Conservation (phyloP, 2,888 invertebrate species). For the Syritta pipiens region DNA sequence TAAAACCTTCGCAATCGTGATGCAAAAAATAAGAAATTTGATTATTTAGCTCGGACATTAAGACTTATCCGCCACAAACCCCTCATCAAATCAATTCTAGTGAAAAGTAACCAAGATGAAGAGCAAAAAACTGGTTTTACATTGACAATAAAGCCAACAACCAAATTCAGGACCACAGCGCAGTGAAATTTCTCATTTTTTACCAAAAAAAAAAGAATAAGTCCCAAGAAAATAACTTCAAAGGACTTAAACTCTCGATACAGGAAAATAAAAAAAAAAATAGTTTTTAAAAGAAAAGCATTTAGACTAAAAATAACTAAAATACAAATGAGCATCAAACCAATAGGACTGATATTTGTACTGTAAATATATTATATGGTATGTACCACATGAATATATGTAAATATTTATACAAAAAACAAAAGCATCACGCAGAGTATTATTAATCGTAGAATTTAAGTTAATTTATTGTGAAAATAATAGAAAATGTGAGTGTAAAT, state of each 20-base stretch:
- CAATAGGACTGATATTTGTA: constrained; percentile 42
- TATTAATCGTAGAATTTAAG: neutral
- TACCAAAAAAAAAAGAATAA: too few species aligned
- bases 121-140: constrained; percentile 28
- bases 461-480: constrained; percentile 10
- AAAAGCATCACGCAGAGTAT: neutral
- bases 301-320: too few species aligned
- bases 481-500: too few species aligned
- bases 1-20: too few species aligned
- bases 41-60: neutral
- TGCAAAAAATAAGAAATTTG: too few species aligned
- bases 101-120: too few species aligned
- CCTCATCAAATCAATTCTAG: too few species aligned
- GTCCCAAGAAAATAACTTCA: neutral
- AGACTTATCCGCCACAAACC: too few species aligned
- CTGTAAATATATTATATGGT: constrained; percentile 18
- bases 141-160: constrained; percentile 40
- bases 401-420: constrained; percentile 12
- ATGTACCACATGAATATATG: neutral
- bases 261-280: constrained; percentile 3
- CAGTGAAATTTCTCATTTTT: constrained; percentile 27
- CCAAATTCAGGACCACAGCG: constrained; percentile 23
- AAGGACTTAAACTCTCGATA: neutral
- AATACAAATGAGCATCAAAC: neutral
- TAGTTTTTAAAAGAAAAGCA: neutral